Percentiles rank a stretch among this genome's conserved stretches.
Conservation (phyloP, 2,888 invertebrate species). For the Pharmacophagus antenor region DNA sequence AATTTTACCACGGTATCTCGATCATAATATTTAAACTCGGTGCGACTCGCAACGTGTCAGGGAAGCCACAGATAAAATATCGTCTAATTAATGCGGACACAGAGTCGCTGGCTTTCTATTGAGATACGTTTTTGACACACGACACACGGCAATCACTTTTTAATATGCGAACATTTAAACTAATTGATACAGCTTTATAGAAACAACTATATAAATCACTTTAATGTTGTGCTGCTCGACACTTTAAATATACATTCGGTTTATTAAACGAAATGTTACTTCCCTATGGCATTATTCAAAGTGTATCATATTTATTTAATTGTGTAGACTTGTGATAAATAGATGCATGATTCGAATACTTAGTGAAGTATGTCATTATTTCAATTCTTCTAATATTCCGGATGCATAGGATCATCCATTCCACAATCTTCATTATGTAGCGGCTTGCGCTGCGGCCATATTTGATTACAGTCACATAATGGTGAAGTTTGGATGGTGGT, state of each 20-base stretch:
- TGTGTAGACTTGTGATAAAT: background rate
- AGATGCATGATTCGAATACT: too few relatives aligned
- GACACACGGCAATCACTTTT: slow-evolving; percentile 48
- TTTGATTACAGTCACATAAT: too few relatives aligned
- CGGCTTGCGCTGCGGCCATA: too few relatives aligned
- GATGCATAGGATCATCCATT: too few relatives aligned
- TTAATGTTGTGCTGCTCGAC: slow-evolving; percentile 19
- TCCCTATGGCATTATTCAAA: slow-evolving; percentile 7
- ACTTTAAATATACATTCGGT: slow-evolving; percentile 18
- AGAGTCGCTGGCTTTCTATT: slow-evolving; percentile 47
- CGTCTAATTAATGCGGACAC: slow-evolving; percentile 54
- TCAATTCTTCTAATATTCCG: too few relatives aligned
- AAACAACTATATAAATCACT: slow-evolving; percentile 61
- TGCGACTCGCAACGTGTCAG: slow-evolving; percentile 42
- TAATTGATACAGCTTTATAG: slow-evolving; percentile 60
- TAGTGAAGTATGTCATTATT: too few relatives aligned
- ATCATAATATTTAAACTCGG: slow-evolving; percentile 45
- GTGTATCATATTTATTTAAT: background rate
- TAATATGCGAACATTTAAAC: slow-evolving; percentile 53
- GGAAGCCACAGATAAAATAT: slow-evolving; percentile 57
- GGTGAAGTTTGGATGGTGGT: too few relatives aligned
- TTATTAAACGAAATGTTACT: slow-evolving; percentile 1
- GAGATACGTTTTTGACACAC: slow-evolving; percentile 55
- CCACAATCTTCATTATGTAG: too few relatives aligned
- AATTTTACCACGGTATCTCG: slow-evolving; percentile 48